These are phyloP conservation scores for Myrmecobius fasciatus DNA, from an alignment of 2,113 vertebrate genomes.

Conservation along the genomic window DNA sequence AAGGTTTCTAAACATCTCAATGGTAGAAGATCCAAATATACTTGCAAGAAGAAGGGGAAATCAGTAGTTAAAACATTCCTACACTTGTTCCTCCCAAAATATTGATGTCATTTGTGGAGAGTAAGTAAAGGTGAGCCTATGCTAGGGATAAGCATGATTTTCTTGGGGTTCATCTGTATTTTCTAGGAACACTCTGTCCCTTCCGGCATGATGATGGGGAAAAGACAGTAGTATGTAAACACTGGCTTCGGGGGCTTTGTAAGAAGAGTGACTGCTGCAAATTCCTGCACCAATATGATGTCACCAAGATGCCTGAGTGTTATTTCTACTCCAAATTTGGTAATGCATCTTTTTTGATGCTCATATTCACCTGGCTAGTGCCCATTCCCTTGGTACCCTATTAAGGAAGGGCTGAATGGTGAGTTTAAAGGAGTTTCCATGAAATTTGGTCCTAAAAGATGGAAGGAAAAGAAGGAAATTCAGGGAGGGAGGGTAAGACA, in stretches of 20 bases:
- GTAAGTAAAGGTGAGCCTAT: background rate
- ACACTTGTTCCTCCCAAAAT: background rate
- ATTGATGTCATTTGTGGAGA: background rate
- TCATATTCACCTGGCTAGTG: fast-evolving
- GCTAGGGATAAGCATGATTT: background rate
- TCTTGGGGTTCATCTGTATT: fast-evolving
- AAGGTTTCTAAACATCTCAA: background rate
- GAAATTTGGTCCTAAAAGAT: background rate
- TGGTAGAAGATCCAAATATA: background rate
- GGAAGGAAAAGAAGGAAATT: background rate
- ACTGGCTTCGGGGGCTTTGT: constrained; percentile 77
- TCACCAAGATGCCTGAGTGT: constrained; percentile 63
- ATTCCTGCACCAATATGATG: constrained; percentile 62
- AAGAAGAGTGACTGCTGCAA: constrained; percentile 59
- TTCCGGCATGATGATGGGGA: fast-evolving
- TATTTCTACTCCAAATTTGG: constrained; percentile 74
- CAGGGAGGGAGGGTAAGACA: background rate
- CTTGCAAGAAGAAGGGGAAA: background rate
- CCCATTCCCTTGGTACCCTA: background rate
- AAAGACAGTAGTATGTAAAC: constrained; percentile 74
- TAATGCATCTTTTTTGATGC: background rate
- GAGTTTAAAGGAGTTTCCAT: background rate
- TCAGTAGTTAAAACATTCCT: background rate
- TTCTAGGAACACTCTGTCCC: constrained; percentile 47
- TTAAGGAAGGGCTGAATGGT: background rate